phyloP scores from a whole-genome alignment of 1,140 invertebrate genomes.

The Achroia grisella region DNA sequence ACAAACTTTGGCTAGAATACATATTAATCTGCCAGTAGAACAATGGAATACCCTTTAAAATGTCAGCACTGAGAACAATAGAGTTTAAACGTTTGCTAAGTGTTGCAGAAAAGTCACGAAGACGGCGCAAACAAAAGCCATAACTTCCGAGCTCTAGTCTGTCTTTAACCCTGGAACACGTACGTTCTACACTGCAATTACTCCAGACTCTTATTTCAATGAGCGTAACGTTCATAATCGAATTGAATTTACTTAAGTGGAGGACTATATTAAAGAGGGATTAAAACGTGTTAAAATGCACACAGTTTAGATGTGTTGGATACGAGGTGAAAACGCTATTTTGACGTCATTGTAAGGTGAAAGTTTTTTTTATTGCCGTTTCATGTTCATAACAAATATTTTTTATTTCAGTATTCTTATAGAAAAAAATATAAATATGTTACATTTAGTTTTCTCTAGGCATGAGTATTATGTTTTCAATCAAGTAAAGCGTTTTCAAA shows the following conservation, averaged over 20 bases:
- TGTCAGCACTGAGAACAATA: slow-evolving; percentile 32
- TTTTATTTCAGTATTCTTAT: too few relatives aligned
- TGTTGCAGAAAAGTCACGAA: slow-evolving; percentile 40
- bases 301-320: background rate
- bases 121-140: slow-evolving; percentile 34
- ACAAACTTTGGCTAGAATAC: slow-evolving; percentile 1
- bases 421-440: too few relatives aligned
- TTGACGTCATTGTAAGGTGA: slow-evolving; percentile 3
- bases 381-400: too few relatives aligned
- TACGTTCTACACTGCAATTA: background rate
- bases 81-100: slow-evolving; percentile 45
- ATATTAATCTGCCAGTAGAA: slow-evolving; percentile 12
- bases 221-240: background rate
- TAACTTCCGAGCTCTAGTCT: slow-evolving; percentile 19
- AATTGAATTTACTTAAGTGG: background rate
- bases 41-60: slow-evolving; percentile 26
- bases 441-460: too few relatives aligned
- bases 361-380: background rate
- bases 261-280: slow-evolving; percentile 2
- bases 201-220: background rate
- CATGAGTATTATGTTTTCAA: too few relatives aligned
- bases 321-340: background rate
- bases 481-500: too few relatives aligned
- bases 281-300: slow-evolving; percentile 1
- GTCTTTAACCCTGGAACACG: background rate